Evolutionary conservation across 2,113 vertebrate genomes (phyloP), one percentile per base, ranked within the genome.

Genomic region (Rhea pennata): DNA sequence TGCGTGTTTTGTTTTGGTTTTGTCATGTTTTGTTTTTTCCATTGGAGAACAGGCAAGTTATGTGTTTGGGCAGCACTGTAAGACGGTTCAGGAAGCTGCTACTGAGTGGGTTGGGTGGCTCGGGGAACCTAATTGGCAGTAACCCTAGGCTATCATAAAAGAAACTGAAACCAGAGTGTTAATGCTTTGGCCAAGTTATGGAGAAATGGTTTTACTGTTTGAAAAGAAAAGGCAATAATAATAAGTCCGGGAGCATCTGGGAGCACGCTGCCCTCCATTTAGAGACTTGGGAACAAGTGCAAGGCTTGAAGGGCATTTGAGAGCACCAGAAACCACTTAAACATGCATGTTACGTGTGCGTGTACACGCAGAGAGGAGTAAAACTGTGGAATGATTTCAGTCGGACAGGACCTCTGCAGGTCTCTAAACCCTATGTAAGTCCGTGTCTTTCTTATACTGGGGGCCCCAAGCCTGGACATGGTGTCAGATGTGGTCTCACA

Each of bases 21-120:
- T 71, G 48, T 71, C n/a, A 67, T 71, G 33, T 78, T 82, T 46
- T 6, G 10, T n/a, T 5, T 17, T 33, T 83, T 36, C 62, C 61
- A 65, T 33, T 12, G 15, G 92, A 87, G 87, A 96, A 95, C 95
- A 96, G 90, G 61, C 56, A 62, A 65, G 75, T 50, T 96, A 92
- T 95, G 53, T 84, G 81, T 93, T 90, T 77, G 94, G 64, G 54
- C 56, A 61, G 50, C 36, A 8, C 76, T 84, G 65, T 51, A 83
- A 95, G 88, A 46, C 67, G 13, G 87, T 16, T 89, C 80, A 75
- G 90, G 79, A 61, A 19, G 51, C 27, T 75, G 87, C 81, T 48
- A 23, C 9, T 4, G 48, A 33, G 81, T 44, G 67, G 83, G n/a
- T 22, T 42, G 65, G 77, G 89, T 90, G 90, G 87, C 31, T 15